phyloP scores from a whole-genome alignment of 2,113 vertebrate genomes.

The Oceanites oceanicus region DNA sequence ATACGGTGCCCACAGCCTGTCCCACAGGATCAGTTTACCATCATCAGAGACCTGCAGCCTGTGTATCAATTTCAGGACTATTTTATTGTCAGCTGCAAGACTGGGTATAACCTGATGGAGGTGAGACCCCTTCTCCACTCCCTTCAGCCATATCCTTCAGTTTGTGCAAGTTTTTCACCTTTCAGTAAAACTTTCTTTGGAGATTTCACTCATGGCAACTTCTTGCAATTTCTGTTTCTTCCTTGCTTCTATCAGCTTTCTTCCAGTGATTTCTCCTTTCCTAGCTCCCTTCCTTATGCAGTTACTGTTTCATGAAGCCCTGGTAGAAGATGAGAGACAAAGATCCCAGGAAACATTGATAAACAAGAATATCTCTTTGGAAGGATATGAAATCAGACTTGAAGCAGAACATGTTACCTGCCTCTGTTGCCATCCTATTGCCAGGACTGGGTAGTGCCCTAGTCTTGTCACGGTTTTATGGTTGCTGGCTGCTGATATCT shows the following conservation, averaged over 20 bases:
- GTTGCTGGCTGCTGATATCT: not conserved
- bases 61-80: constrained; percentile 76
- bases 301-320: not conserved
- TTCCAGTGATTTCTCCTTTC: not conserved
- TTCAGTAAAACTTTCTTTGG: not conserved
- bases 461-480: not conserved
- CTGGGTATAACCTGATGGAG: constrained; percentile 75
- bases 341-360: not conserved
- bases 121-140: constrained; percentile 43
- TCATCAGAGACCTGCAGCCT: constrained; percentile 72
- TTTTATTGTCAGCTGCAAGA: constrained; percentile 70
- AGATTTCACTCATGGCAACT: not conserved
- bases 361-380: not conserved
- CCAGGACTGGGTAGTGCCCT: not conserved
- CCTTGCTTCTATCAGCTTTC: not conserved
- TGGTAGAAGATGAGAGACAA: not conserved
- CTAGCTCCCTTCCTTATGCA: not conserved
- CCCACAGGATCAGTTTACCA: constrained; percentile 67
- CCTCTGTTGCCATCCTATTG: not conserved
- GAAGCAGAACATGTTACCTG: not conserved
- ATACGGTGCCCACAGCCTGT: constrained; percentile 75
- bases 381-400: not conserved
- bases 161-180: not conserved
- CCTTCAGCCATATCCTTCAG: not conserved
- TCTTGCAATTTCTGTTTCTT: not conserved